These are phyloP conservation scores for Otolemur garnettii DNA, from an alignment of 2,113 vertebrate species.

Conservation along the genomic window DNA sequence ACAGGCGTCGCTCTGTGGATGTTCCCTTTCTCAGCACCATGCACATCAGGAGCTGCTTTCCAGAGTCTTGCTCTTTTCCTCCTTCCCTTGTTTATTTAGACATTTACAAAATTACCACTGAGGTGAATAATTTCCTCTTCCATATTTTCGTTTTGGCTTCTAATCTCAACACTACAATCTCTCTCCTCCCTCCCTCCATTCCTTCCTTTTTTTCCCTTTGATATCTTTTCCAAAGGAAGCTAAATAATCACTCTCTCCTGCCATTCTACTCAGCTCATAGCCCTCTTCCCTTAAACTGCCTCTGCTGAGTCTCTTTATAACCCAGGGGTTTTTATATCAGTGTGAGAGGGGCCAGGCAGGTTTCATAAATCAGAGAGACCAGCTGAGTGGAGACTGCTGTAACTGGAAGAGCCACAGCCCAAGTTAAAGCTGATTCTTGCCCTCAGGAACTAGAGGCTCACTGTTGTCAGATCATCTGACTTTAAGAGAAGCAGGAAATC, in stretches of 20 bases:
- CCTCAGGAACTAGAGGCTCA: not conserved
- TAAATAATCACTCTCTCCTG: not conserved
- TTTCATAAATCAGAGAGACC: not conserved
- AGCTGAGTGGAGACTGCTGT: not conserved
- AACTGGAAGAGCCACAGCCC: not conserved
- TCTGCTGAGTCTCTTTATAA: not conserved
- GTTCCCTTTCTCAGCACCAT: not conserved
- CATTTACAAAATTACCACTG: not conserved
- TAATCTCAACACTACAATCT: not conserved
- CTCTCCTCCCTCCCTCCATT: not conserved
- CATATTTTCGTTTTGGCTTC: not conserved
- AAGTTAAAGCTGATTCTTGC: not conserved
- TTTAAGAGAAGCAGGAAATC: conserved; percentile 22
- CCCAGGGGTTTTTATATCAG: not conserved
- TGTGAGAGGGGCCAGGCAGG: not conserved
- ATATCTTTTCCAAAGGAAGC: conserved; percentile 14
- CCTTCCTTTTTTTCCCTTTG: not conserved
- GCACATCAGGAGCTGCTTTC: not conserved
- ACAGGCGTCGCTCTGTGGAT: not conserved
- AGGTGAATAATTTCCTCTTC: not conserved
- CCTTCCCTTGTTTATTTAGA: not conserved
- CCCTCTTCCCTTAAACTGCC: not conserved
- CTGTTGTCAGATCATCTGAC: not conserved
- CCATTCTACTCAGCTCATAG: not conserved
- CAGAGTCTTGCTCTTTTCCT: not conserved